phyloP scores from a whole-genome alignment of 2,113 vertebrate species.

The Hiodon alosoides region DNA sequence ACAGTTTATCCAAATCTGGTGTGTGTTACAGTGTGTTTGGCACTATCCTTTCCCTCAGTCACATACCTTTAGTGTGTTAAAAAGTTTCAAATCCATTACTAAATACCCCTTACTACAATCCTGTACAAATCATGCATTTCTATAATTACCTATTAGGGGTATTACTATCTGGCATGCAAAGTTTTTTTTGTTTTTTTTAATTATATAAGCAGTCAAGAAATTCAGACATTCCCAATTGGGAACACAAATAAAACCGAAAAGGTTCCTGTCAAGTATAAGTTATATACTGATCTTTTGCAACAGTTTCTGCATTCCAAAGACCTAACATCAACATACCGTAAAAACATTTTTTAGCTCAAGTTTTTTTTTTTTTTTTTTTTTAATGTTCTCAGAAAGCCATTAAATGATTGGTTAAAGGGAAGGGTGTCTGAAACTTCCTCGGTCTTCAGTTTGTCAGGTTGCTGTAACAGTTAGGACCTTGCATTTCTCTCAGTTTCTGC shows the following conservation, averaged over 20 bases:
- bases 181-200: slow-evolving; percentile 27
- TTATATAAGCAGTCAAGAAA: slow-evolving; percentile 27
- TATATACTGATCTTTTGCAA: slow-evolving; percentile 14
- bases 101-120: slow-evolving; percentile 57
- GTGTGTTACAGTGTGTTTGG: slow-evolving; percentile 53
- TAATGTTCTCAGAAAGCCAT: slow-evolving; percentile 33
- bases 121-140: slow-evolving; percentile 80
- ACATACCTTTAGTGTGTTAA: slow-evolving; percentile 36
- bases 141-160: slow-evolving; percentile 41
- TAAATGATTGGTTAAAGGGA: slow-evolving; percentile 9
- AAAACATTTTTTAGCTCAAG: too few species aligned
- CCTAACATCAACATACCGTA: slow-evolving; percentile 12
- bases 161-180: slow-evolving; percentile 62
- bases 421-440: slow-evolving; percentile 18
- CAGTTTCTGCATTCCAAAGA: slow-evolving; percentile 12
- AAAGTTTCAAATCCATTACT: slow-evolving; percentile 54
- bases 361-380: slow-evolving; percentile 29
- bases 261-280: slow-evolving; percentile 30
- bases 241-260: slow-evolving; percentile 27
- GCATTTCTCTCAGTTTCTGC: slow-evolving; percentile 95
- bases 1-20: slow-evolving; percentile 54
- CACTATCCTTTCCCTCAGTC: slow-evolving; percentile 46
- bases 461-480: slow-evolving; percentile 72
- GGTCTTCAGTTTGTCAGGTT: slow-evolving; percentile 33
- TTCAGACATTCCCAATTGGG: slow-evolving; percentile 34